A percentile compares a stretch with the other conserved stretches of the same genome.
Evolutionary conservation across 1,140 invertebrate genomes (phyloP).

Genomic region (Druon quercuslanigerum): DNA sequence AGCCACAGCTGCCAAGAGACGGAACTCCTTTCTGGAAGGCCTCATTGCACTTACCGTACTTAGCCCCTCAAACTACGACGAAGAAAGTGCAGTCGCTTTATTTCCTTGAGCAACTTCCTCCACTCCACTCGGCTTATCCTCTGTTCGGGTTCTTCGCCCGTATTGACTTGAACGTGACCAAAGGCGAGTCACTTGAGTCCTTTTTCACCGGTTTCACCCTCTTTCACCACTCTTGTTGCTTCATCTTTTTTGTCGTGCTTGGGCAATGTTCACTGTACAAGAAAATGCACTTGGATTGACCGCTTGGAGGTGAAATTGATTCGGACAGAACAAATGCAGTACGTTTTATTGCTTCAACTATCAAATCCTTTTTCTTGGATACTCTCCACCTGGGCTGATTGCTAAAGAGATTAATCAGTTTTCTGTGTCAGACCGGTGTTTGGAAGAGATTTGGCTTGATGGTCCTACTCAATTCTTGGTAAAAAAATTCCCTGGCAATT

Average conservation of each 20-base stretch:
- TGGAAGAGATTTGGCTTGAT: too few species aligned
- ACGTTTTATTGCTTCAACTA: too few species aligned
- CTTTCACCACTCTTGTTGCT: neutral
- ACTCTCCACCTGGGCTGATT: too few species aligned
- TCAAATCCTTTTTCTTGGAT: too few species aligned
- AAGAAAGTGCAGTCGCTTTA: constrained; percentile 23
- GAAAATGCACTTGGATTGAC: neutral
- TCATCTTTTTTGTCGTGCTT: neutral
- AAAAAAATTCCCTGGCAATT: too few species aligned
- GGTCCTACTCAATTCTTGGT: too few species aligned
- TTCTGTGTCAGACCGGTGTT: too few species aligned
- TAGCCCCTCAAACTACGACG: neutral
- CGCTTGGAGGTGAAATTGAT: neutral
- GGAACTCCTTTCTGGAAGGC: constrained; percentile 28
- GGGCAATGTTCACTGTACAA: neutral
- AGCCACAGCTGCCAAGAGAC: constrained; percentile 21
- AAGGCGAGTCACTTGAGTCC: constrained; percentile 13
- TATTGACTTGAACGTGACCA: constrained; percentile 35
- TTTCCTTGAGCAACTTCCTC: constrained; percentile 7
- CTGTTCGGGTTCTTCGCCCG: neutral
- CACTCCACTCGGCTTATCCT: neutral
- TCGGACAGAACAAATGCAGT: neutral
- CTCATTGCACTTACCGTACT: constrained; percentile 28
- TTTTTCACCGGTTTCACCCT: constrained; percentile 32
- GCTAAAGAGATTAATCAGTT: too few species aligned